Evolutionary conservation across 2,113 vertebrate genomes (phyloP), one percentile per base, ranked within the genome.

Genomic region (Thalassoma bifasciatum): DNA sequence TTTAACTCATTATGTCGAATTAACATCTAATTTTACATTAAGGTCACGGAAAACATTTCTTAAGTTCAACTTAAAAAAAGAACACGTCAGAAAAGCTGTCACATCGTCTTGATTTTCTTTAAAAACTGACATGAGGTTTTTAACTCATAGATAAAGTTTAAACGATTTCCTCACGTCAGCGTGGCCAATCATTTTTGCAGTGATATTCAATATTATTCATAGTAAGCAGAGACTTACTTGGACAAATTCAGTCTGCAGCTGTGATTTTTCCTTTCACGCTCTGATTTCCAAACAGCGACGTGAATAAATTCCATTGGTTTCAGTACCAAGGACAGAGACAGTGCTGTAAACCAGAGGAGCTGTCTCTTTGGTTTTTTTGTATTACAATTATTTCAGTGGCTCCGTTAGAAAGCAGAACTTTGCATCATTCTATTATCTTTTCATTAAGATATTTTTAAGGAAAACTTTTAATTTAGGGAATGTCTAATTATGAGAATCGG

Each of bases 251-350:
- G 21, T 40, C 1, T 23, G 24, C 36, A 57, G 19, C 2, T 34
- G 9, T 3, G 4, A 30, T 71, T 17, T 46, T 23, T 10, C 8
- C 74, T 42, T 51, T 30, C 19, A 52, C 17, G 10, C 8, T 56
- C 5, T 4, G 17, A 57, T 37, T 47, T 51, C 6, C 4, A 50
- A 42, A 24, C 17, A 42, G 36, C 69, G 66, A 13, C 23, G 65
- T 23, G 30, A 64, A 50, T 58, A 13, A 4, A 58, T 24, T 19
- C 34, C 23, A 26, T 72, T 71, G 14, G 77, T 84, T 94, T 94
- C 92, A 94, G 94, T 85, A 94, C 94, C 94, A 93, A 66, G 93
- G 93, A 94, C 92, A 94, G 93, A 60, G 88, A 51, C 76, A 23
- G 1, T 11, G 8, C 7, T 42, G 8, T 0, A 16, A 14, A 8